Conservation (phyloP, 2,888 invertebrate species). For the Liposcelis brunnea region DNA sequence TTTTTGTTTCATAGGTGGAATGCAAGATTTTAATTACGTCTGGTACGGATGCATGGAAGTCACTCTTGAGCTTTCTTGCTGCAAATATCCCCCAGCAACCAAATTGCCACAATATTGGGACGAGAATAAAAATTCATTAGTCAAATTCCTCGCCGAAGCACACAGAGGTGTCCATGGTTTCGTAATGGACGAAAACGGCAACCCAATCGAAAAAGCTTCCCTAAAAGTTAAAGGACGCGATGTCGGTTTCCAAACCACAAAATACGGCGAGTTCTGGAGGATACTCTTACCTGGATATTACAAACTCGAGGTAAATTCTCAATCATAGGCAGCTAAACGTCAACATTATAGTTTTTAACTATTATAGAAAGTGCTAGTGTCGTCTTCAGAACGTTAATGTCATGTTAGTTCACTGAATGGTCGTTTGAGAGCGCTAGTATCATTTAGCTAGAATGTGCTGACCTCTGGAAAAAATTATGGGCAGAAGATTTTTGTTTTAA, state of each 20-base stretch:
- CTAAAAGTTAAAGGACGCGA: slow-evolving; percentile 36
- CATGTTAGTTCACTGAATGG: no score
- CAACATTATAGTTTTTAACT: no score
- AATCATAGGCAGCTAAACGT: no score
- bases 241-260: slow-evolving; percentile 34
- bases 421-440: no score
- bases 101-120: slow-evolving; percentile 36
- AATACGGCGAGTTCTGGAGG: slow-evolving; percentile 46
- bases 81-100: slow-evolving; percentile 39
- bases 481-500: no score
- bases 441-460: no score
- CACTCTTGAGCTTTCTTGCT: slow-evolving; percentile 47
- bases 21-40: slow-evolving; percentile 54
- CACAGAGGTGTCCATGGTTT: slow-evolving; percentile 41
- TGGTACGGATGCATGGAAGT: slow-evolving; percentile 46
- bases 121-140: slow-evolving; percentile 38
- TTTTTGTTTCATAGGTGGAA: slow-evolving; percentile 33
- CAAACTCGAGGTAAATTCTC: slow-evolving; percentile 29
- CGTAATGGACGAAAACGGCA: slow-evolving; percentile 30
- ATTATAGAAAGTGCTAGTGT: no score
- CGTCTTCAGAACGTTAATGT: no score
- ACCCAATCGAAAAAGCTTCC: slow-evolving; percentile 31
- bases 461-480: no score
- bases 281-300: slow-evolving; percentile 43
- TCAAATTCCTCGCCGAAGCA: slow-evolving; percentile 36